These are phyloP conservation scores for Acinonyx jubatus DNA, from an alignment of 2,113 vertebrate genomes.

Conservation along the genomic window DNA sequence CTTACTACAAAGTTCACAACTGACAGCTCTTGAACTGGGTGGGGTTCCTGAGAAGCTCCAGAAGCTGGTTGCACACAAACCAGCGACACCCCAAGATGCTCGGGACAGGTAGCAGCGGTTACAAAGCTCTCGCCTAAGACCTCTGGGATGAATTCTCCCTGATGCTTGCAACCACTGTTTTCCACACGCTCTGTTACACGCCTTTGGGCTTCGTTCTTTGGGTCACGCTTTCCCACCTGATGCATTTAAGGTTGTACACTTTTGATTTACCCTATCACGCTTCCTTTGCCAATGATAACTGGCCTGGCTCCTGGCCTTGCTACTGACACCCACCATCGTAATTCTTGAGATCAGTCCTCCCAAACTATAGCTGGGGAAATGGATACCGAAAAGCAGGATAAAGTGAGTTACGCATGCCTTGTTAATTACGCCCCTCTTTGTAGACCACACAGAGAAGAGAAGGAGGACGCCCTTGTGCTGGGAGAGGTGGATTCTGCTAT, in stretches of 20 bases:
- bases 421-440: background rate
- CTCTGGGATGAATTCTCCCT: background rate
- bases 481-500: background rate
- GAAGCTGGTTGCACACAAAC: background rate
- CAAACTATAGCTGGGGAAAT: background rate
- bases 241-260: fast-evolving
- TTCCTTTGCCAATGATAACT: background rate
- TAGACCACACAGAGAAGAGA: background rate
- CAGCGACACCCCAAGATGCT: background rate
- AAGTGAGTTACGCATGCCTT: fast-evolving
- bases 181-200: fast-evolving
- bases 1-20: background rate
- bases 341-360: background rate
- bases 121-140: background rate
- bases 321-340: background rate
- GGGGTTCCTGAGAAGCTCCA: background rate
- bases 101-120: background rate
- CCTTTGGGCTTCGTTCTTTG: fast-evolving
- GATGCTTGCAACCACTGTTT: background rate
- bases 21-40: background rate
- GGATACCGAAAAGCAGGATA: background rate
- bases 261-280: no score
- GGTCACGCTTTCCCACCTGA: background rate
- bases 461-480: fast-evolving
- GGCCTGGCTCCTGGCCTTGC: background rate